phyloP scores from a whole-genome alignment of 2,113 vertebrate species.

The Galemys pyrenaicus region DNA sequence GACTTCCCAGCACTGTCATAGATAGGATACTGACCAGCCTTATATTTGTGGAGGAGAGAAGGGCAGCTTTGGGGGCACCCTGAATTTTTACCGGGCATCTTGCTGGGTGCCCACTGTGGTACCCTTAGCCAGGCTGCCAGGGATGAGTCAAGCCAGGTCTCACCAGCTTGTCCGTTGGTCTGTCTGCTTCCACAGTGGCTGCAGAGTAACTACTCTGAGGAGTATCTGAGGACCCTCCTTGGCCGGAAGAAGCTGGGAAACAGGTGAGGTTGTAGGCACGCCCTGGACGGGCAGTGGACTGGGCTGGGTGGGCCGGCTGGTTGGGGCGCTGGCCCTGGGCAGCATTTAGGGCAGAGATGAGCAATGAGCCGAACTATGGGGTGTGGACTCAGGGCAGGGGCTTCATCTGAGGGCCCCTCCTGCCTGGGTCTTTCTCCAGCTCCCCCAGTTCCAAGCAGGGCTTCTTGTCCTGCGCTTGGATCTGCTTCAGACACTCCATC shows the following conservation, averaged over 20 bases:
- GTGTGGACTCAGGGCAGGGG: not conserved
- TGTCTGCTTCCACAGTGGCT: slow-evolving; percentile 82
- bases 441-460: slow-evolving; percentile 78
- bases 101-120: not conserved
- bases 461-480: slow-evolving; percentile 77
- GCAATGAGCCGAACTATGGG: not conserved
- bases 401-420: not conserved
- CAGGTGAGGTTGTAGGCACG: slow-evolving; percentile 71
- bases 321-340: not conserved
- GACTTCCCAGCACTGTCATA: too few relatives aligned
- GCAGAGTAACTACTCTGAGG: slow-evolving; percentile 85
- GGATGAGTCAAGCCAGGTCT: not conserved
- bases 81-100: not conserved
- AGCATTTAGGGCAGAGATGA: not conserved
- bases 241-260: slow-evolving; percentile 81
- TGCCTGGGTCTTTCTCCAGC: slow-evolving; percentile 65
- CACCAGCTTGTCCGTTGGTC: not conserved
- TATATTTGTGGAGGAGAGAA: not conserved
- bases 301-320: not conserved
- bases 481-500: slow-evolving; percentile 83
- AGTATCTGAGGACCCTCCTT: slow-evolving; percentile 91
- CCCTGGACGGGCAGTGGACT: not conserved
- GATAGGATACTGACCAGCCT: too few relatives aligned
- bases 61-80: not conserved
- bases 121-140: not conserved